Evolutionary conservation across 2,888 invertebrate species (phyloP), one percentile per base, ranked within the genome.

Genomic region (Pedicia rivosa): DNA sequence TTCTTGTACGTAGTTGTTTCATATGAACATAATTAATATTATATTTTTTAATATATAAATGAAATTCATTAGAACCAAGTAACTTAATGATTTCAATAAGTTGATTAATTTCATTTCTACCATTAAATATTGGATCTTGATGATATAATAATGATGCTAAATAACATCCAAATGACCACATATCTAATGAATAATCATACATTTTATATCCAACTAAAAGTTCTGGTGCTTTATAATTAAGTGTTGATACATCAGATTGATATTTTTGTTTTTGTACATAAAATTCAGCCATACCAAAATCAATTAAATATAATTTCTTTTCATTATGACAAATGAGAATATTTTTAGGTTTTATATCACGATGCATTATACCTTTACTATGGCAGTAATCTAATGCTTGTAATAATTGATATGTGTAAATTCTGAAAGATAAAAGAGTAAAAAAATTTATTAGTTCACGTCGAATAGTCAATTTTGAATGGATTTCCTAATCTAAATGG

Each of bases 161-260:
- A 94, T 95, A 94, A 65, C 94, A 95, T 38, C 94, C 94, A 59
- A 95, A 64, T 51, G 90, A 90, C 94, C 94, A 95, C 91, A 95
- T 91, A 59, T 95, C 94, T 66, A 95, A 66, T 33, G 92, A 92
- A 65, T 95, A 95, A 64, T 95, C 94, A 64, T 95, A 95, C 87
- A 91, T 90, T 80, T 91, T 73, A 70, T 92, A 94, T 68, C 94
- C 92, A 58, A 92, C 88, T 58, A 94, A 72, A 50, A 94, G 73
- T 66, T 94, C 94, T 50, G 92, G 92, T 50, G 92, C 92, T 64
- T 14, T 17, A 68, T 94, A 95, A 67, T 94, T 95, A 61, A 94
- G 78, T 50, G 92, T 92, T 47, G 94, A 94, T 52, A 95, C 94
- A 54, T 94, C 76, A 47, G 94, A 94, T 67, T 94, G 95, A 65